Percentiles rank a stretch among this genome's conserved stretches.
These are phyloP conservation scores for Drosophila sp. DNA, from an alignment of 1,140 invertebrate species.

Conservation along the genomic window DNA sequence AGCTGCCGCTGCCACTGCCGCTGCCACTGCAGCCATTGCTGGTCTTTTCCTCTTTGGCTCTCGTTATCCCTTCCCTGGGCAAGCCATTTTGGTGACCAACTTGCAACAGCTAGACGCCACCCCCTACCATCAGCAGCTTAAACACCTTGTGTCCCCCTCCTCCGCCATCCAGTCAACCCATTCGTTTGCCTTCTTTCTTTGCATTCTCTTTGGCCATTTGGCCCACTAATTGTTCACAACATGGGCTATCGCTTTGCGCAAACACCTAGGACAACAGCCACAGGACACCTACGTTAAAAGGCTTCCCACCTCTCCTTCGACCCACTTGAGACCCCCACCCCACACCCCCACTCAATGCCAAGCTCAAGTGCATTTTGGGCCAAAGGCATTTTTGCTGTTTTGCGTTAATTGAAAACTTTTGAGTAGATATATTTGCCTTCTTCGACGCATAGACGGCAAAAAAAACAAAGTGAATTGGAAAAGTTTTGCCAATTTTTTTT, in stretches of 20 bases:
- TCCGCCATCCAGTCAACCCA: not conserved
- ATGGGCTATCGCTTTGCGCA: conserved; percentile 57
- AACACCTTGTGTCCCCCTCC: conserved; percentile 7
- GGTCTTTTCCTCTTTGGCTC: not conserved
- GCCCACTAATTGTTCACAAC: conserved; percentile 67
- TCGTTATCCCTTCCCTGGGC: conserved; percentile 6
- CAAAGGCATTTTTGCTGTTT: conserved; percentile 59
- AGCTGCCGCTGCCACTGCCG: conserved; percentile 24
- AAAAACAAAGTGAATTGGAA: conserved; percentile 71
- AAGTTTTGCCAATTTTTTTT: conserved; percentile 56
- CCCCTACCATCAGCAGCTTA: not conserved
- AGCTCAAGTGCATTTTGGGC: conserved; percentile 55
- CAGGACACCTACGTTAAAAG: conserved; percentile 63
- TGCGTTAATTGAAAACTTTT: conserved; percentile 79
- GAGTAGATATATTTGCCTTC: conserved; percentile 69
- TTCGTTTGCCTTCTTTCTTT: not conserved
- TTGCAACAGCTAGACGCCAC: conserved; percentile 2
- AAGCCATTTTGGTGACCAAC: conserved; percentile 13
- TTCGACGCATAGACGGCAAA: conserved; percentile 42
- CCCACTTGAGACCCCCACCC: not conserved
- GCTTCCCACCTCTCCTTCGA: conserved; percentile 36
- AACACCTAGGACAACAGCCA: conserved; percentile 53
- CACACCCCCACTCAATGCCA: not conserved
- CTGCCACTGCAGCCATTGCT: not conserved
- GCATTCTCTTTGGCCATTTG: conserved; percentile 42